Base-by-base conservation (phyloP, 1,140 invertebrate species). In the Epicauta chinensis region DNA sequence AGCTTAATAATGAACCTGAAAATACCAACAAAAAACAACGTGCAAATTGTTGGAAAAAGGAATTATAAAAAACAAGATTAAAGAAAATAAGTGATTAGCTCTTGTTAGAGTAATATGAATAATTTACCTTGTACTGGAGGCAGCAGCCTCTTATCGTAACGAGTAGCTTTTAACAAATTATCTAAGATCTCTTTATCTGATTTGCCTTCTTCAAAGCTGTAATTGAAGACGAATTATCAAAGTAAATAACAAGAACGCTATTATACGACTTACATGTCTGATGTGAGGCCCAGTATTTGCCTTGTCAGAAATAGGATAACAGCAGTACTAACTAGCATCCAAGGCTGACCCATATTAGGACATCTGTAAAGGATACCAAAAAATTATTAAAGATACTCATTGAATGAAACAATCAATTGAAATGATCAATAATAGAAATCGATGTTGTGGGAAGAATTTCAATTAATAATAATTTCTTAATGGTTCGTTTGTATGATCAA, bases 101-200 rank as follows among this genome's bases (percentile, higher is more conserved):
- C 23, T 23, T 5, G n/a, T n/a, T 23, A 5, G 23, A 23, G 7
- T 3, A 34, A 34, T n/a, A 4, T 34, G 10, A n/a, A 12, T 34
- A 34, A 66, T 73, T 77, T 79, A 90, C 87, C 87, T 78, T 86
- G 81, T 65, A 90, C 87, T 66, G 87, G 87, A 66, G 87, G 87
- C 66, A 89, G 76, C 66, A 90, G 81, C 76, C 87, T 78, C 80
- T 89, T 91, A 76, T 91, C 87, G 75, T 91, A 91, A 71, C 87
- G 81, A 64, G 84, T 85, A 61, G 81, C 81, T 73, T 81, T 79
- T 63, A 89, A 75, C 65, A 90, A 75, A 72, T 88, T 81, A 78
- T 90, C 87, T 75, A 91, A 73, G 71, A 91, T 89, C 75, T 90
- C 87, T 75, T 90, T 91, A 77, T 90, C 87, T 66, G 87, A 91